Evolutionary conservation across 2,797 vertebrate species (phyloP), one percentile per base, ranked within the genome.

Genomic region (Pangasius djambal): DNA sequence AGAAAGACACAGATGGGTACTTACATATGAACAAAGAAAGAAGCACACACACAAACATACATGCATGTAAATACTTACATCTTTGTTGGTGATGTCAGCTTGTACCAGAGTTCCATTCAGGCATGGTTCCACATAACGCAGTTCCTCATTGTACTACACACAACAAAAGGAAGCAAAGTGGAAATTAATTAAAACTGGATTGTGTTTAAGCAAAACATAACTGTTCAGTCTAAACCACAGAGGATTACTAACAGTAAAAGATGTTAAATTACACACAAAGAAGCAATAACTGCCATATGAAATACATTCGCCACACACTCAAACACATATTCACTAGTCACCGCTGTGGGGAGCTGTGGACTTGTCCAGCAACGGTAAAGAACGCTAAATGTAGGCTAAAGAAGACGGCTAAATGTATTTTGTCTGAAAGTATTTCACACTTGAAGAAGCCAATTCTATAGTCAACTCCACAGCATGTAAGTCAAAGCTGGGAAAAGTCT

Each of bases 71-170:
- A 15, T 77, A 95, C 97, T 97, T 95, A 99, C 98, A 95, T 99
- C 97, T 96, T 99, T 99, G 95, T 99, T 99, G 92, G 97, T 97
- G 93, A 98, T 95, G 90, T 99, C 98, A 6, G 98, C 98, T 95
- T 99, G 98, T 88, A 99, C 98, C 94, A 99, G 94, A 0, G 98
- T 99, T 93, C 97, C 97, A 85, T 99, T 99, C 89, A 99, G 93
- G 90, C 98, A 99, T 0, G 98, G 97, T 88, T 99, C 98, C 90
- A 99, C 98, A 0, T 99, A 99, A 93, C 98, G 98, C 83, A 99
- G 92, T 78, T 98, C 97, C 94, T 99, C 97, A 57, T 99, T 99
- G 94, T 99, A 99, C 98, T 99, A 93, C 94, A 92, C 8, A 89
- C 92, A 92, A 88, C 1, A 87, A 90, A 90, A 79, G 52, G 1